Evolutionary conservation across 2,797 vertebrate genomes (phyloP), one percentile per base, ranked within the genome.

Genomic region (Sebastes variabilis): DNA sequence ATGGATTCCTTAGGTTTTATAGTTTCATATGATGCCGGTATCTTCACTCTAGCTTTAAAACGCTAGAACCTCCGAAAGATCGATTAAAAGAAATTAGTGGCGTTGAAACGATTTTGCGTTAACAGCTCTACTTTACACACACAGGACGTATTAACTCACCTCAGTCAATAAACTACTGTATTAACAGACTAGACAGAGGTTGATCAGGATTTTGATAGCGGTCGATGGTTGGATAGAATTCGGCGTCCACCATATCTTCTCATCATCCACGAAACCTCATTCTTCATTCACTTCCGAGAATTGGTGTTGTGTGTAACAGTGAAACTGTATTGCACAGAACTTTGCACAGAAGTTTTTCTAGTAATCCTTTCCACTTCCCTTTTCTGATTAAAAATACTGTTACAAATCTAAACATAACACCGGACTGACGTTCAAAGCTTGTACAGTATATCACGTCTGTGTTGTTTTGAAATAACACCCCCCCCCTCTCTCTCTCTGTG

Each of bases 311-410:
- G 20, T 46, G 22, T 67, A 69, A 90, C 29, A 71, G 4, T 65
- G 80, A 90, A 88, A 89, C 76, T 42, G 16, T 38, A 4, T 76
- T 76, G 2, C 68, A 54, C 68, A 80, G 66, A 86, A 84, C 20
- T 60, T 14, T 14, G 20, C 36, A 27, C 11, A 38, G 36, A 38
- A 13, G 4, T 87, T 87, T 88, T 87, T 81, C 79, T 59, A 72
- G 71, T 76, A 84, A 91, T 77, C n/a, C 52, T 66, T 91, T 80
- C 89, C 83, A 87, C 83, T 92, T 93, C 89, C 76, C 38, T 66
- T 88, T 92, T 85, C 71, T 69, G 0, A 69, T 62, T 72, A 62
- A 80, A 84, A 69, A 77, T 72, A 46, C n/a, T 20, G 74, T 5
- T 4, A 42, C 24, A 36, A n/a, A 61, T 65, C 24, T 75, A 83